Percentiles rank a stretch among this genome's conserved stretches.
phyloP scores from a whole-genome alignment of 2,113 vertebrate genomes.

The Henicopernis longicauda region DNA sequence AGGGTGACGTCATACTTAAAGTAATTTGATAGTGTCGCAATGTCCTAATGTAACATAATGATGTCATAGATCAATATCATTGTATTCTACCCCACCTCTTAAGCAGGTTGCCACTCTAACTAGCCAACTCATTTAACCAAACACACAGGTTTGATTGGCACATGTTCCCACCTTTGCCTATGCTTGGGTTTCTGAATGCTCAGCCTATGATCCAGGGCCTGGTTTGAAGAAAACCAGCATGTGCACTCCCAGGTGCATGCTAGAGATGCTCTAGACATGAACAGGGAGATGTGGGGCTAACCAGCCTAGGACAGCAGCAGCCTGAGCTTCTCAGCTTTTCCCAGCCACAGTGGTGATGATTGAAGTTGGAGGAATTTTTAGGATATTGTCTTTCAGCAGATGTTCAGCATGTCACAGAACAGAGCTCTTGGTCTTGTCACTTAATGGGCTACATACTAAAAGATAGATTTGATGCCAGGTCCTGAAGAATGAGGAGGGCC shows the following conservation, averaged over 20 bases:
- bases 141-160: neutral
- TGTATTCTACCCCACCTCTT: neutral
- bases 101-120: neutral
- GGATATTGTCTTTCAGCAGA: neutral
- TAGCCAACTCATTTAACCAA: neutral
- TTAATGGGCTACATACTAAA: neutral
- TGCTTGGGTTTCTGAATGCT: neutral
- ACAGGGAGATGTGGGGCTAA: neutral
- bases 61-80: neutral
- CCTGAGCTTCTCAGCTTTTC: neutral
- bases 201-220: neutral
- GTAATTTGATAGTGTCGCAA: neutral
- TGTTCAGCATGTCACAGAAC: neutral
- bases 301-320: neutral
- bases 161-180: neutral
- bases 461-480: neutral
- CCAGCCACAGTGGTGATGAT: neutral
- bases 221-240: neutral
- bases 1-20: neutral
- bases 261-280: neutral
- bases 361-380: neutral
- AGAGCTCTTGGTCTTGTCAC: neutral
- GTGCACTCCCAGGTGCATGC: fast-evolving
- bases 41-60: neutral
- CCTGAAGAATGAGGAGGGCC: neutral